Percentiles rank a stretch among this genome's conserved stretches.
These are phyloP conservation scores for Zygogramma bicolorata DNA, from an alignment of 2,888 invertebrate species.

Conservation along the genomic window DNA sequence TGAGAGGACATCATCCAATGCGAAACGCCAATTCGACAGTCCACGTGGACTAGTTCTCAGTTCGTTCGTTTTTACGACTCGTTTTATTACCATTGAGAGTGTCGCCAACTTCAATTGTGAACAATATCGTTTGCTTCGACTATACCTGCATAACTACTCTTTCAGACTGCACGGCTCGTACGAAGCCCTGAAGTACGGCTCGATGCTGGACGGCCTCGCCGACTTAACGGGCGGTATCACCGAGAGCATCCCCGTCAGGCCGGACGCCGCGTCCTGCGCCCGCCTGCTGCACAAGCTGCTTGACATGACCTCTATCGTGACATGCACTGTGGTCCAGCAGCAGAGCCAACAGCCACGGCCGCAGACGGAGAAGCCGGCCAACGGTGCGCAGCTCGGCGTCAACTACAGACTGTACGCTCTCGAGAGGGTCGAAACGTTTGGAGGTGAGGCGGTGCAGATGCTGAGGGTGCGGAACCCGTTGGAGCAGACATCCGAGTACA, in stretches of 20 bases:
- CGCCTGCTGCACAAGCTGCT: slow-evolving; percentile 78
- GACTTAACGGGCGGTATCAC: slow-evolving; percentile 92
- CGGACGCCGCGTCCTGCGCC: slow-evolving; percentile 76
- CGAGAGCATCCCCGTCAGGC: slow-evolving; percentile 81
- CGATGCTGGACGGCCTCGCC: slow-evolving; percentile 86
- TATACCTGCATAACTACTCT: too few relatives aligned
- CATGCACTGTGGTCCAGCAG: slow-evolving; percentile 78
- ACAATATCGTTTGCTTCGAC: too few relatives aligned
- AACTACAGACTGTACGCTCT: slow-evolving; percentile 83
- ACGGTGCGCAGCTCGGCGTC: slow-evolving; percentile 78
- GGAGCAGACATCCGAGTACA: slow-evolving; percentile 74
- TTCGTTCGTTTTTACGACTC: too few relatives aligned
- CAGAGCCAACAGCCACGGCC: slow-evolving; percentile 65
- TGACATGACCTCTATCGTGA: slow-evolving; percentile 87
- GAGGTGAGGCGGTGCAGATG: slow-evolving; percentile 78
- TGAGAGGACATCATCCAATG: too few relatives aligned
- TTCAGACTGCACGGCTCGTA: slow-evolving; percentile 90
- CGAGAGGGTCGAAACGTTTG: slow-evolving; percentile 80
- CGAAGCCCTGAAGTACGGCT: slow-evolving; percentile 94
- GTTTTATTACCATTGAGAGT: too few relatives aligned
- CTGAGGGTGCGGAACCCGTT: slow-evolving; percentile 79
- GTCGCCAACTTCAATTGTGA: too few relatives aligned
- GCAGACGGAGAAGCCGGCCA: slow-evolving; percentile 73
- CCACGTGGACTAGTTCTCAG: too few relatives aligned
- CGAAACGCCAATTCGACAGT: too few relatives aligned